phyloP scores from a whole-genome alignment of 2,113 vertebrate genomes.

The Engraulis encrasicolus region DNA sequence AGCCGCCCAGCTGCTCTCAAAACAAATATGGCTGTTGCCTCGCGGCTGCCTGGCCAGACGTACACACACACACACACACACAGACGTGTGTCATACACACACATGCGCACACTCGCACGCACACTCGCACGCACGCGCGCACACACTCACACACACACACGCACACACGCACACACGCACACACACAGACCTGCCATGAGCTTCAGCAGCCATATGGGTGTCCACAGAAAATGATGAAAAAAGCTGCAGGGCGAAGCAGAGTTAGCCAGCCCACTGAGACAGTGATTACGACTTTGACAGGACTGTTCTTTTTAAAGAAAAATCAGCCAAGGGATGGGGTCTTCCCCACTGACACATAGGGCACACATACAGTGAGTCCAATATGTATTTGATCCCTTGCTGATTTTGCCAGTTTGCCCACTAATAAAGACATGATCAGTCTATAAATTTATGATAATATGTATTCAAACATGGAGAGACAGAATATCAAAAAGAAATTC shows the following conservation, averaged over 20 bases:
- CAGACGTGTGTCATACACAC: not conserved
- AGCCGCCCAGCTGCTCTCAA: conserved; percentile 21
- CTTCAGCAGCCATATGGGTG: not conserved
- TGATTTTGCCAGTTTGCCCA: too few relatives aligned
- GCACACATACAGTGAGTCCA: too few relatives aligned
- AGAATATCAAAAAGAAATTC: too few relatives aligned
- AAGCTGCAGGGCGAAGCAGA: not conserved
- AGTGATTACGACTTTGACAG: not conserved
- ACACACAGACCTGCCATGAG: not conserved
- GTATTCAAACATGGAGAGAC: too few relatives aligned
- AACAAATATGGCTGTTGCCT: conserved; percentile 3
- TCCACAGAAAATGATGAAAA: not conserved
- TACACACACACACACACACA: not conserved
- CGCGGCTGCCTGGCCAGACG: not conserved
- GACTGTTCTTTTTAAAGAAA: conserved; percentile 24
- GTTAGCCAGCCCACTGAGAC: not conserved
- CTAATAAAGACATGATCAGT: too few relatives aligned
- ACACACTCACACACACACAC: not conserved
- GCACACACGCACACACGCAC: not conserved
- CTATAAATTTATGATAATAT: too few relatives aligned
- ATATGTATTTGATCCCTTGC: too few relatives aligned
- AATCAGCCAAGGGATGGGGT: conserved; percentile 16
- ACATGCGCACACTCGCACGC: not conserved
- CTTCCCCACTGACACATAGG: conserved; percentile 11
- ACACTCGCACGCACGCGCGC: not conserved